phyloP scores from a whole-genome alignment of 2,888 invertebrate genomes.

The Cinara cedri region DNA sequence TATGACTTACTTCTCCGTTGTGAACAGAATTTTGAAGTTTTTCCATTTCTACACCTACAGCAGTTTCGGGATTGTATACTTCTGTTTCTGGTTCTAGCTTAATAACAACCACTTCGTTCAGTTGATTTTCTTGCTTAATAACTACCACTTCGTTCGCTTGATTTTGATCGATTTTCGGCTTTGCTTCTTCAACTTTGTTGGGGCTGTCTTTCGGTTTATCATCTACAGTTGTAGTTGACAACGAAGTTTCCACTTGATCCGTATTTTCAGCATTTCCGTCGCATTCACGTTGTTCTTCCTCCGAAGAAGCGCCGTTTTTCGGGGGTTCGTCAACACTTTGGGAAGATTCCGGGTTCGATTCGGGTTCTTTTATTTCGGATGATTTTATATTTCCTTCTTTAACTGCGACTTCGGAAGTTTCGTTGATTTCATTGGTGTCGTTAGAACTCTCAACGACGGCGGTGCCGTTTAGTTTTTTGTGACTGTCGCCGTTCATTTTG shows the following conservation, averaged over 20 bases:
- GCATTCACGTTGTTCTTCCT: constrained; percentile 1
- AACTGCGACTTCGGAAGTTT: not conserved
- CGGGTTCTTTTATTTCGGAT: too few relatives aligned
- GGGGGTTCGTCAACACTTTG: constrained; percentile 27
- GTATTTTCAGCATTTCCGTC: constrained; percentile 10
- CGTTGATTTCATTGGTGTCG: not conserved
- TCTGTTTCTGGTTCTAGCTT: constrained; percentile 8
- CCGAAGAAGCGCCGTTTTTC: constrained; percentile 10
- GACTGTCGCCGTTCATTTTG: constrained; percentile 40
- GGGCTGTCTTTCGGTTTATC: not conserved
- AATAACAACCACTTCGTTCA: not conserved
- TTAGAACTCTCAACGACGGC: not conserved
- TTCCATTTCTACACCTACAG: not conserved
- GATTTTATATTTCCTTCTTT: not conserved
- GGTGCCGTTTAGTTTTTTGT: constrained; percentile 40
- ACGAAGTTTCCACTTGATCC: constrained; percentile 8
- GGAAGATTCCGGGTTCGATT: not conserved
- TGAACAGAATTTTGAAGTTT: not conserved
- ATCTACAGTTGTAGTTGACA: not conserved
- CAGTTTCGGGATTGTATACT: not conserved
- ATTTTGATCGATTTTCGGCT: not conserved
- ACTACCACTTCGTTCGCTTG: not conserved
- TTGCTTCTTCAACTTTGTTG: not conserved
- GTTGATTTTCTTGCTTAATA: not conserved
- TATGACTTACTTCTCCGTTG: constrained; percentile 1